Percentiles rank a stretch among this genome's conserved stretches.
Conservation (phyloP, 2,888 invertebrate genomes). For the Antheraea assamensis region DNA sequence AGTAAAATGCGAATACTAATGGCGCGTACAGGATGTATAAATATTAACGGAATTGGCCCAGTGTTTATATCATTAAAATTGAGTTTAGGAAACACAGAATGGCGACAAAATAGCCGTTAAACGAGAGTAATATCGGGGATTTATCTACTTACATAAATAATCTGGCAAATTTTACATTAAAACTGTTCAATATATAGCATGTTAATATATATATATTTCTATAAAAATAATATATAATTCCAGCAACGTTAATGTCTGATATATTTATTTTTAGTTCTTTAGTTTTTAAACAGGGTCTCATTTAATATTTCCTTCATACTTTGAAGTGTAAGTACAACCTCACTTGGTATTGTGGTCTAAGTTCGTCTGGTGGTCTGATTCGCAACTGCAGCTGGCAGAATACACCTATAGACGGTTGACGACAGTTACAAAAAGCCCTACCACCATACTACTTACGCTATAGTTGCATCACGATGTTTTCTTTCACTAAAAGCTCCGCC, state of each 20-base stretch:
- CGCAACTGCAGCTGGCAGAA: too few relatives aligned
- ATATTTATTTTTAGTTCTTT: neutral
- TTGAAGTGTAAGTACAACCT: too few relatives aligned
- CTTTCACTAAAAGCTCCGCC: too few relatives aligned
- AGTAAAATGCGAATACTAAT: constrained; percentile 70
- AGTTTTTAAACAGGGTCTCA: neutral
- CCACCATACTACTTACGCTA: too few relatives aligned
- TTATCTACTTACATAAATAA: constrained; percentile 26
- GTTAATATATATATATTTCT: neutral
- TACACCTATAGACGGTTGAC: too few relatives aligned
- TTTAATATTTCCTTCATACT: too few relatives aligned
- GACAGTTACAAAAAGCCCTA: too few relatives aligned
- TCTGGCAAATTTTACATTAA: neutral
- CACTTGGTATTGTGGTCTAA: too few relatives aligned
- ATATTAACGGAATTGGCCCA: constrained; percentile 64
- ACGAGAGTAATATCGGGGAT: constrained; percentile 33
- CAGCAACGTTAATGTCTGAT: neutral
- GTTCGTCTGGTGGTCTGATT: too few relatives aligned
- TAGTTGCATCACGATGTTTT: too few relatives aligned
- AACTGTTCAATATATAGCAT: neutral
- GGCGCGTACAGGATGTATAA: constrained; percentile 68
- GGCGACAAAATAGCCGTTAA: constrained; percentile 50
- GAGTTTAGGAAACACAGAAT: constrained; percentile 53
- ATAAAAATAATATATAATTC: neutral
- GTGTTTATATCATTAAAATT: constrained; percentile 59